A percentile compares a stretch with the other conserved stretches of the same genome.
phyloP scores from a whole-genome alignment of 1,140 invertebrate species.

The Pseudomyrmex gracilis region DNA sequence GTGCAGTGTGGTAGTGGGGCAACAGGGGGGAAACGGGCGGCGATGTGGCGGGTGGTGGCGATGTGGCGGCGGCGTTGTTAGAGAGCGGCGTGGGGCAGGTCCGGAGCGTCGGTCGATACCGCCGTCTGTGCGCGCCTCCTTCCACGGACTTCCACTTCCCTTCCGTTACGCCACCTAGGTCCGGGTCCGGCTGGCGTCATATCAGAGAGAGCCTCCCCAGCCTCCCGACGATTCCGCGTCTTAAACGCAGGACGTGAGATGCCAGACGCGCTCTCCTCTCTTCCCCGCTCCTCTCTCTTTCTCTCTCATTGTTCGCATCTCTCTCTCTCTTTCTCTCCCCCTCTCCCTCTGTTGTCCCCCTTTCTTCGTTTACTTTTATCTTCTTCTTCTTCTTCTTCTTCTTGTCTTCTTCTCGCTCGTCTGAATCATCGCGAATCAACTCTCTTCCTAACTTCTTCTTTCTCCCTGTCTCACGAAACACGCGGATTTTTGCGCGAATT shows the following conservation, averaged over 20 bases:
- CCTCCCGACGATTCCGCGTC: conserved; percentile 67
- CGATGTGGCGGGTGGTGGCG: conserved; percentile 67
- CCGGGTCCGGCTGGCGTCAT: conserved; percentile 78
- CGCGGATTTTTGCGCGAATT: conserved; percentile 47
- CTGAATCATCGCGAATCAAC: not conserved
- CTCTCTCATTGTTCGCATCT: too few species aligned
- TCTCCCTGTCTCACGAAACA: conserved; percentile 21
- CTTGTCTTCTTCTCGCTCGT: not conserved
- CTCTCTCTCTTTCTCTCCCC: not conserved
- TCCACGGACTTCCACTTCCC: conserved; percentile 77
- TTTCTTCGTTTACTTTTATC: not conserved
- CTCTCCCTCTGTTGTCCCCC: not conserved
- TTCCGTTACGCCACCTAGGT: conserved; percentile 81
- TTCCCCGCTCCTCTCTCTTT: not conserved
- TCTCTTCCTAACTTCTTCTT: not conserved
- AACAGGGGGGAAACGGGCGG: conserved; percentile 59
- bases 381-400: not conserved
- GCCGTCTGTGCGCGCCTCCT: conserved; percentile 81
- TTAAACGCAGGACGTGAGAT: conserved; percentile 64
- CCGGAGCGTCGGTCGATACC: conserved; percentile 83
- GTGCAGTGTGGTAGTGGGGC: conserved; percentile 75
- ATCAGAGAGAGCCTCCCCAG: conserved; percentile 61
- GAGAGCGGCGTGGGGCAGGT: conserved; percentile 82
- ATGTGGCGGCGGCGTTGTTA: conserved; percentile 73
- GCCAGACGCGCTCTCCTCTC: conserved; percentile 39